A percentile compares a stretch with the other conserved stretches of the same genome.
These are phyloP conservation scores for Onychomys arenicola DNA, from an alignment of 2,797 vertebrate species.

Conservation along the genomic window DNA sequence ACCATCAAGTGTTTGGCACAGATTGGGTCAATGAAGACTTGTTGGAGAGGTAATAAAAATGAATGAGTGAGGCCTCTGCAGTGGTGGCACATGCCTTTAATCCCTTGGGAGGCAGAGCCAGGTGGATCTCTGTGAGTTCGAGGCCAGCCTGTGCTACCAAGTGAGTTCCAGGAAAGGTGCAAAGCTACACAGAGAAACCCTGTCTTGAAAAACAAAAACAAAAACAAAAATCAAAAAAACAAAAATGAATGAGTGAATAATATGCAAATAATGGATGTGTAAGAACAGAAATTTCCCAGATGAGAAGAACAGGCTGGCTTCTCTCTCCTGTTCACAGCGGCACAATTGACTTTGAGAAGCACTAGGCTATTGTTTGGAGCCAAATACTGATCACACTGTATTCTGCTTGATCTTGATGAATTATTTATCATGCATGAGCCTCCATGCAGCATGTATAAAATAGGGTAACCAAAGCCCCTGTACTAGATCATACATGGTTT, in stretches of 20 bases:
- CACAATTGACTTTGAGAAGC: not conserved
- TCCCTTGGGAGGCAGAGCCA: no score
- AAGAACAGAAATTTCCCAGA: not conserved
- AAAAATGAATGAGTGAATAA: not conserved
- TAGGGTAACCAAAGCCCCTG: not conserved
- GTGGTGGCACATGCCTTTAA: no score
- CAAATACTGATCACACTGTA: not conserved
- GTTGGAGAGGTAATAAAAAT: not conserved
- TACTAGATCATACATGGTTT: accelerated
- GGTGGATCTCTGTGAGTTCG: no score
- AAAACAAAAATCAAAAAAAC: no score
- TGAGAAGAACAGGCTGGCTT: not conserved
- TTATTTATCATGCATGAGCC: not conserved
- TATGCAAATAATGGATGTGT: not conserved
- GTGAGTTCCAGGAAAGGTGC: no score
- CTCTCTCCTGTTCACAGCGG: not conserved
- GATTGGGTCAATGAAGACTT: not conserved
- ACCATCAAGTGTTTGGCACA: not conserved
- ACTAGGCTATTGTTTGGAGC: not conserved
- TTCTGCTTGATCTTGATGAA: not conserved
- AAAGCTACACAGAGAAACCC: no score
- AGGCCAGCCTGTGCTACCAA: no score
- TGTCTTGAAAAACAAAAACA: no score
- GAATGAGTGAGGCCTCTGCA: no score
- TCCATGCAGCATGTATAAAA: not conserved